These are phyloP conservation scores for Lanistes nyassanus DNA, from an alignment of 1,140 invertebrate species.

Conservation along the genomic window DNA sequence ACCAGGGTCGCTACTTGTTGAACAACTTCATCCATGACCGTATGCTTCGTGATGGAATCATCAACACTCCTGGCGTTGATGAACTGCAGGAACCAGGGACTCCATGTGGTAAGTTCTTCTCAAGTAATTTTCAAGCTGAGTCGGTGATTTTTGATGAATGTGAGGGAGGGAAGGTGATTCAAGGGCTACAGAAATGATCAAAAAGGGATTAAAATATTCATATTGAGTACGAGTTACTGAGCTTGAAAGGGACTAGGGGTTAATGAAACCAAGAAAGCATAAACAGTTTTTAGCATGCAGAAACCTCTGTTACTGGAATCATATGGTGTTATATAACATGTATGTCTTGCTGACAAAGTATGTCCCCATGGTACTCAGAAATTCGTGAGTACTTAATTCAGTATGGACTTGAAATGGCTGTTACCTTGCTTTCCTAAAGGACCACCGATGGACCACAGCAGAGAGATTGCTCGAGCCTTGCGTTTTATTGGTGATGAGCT, in stretches of 20 bases:
- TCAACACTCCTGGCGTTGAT: conserved; percentile 43
- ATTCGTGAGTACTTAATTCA: neutral
- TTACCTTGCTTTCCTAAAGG: conserved; percentile 40
- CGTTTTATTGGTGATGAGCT: conserved; percentile 64
- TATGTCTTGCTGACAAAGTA: no score
- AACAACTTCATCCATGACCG: conserved; percentile 58
- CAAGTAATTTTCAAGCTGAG: no score
- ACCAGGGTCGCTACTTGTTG: conserved; percentile 55
- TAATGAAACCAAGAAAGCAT: no score
- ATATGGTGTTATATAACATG: no score
- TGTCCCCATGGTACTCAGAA: neutral
- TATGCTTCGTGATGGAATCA: conserved; percentile 45
- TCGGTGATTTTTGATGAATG: neutral
- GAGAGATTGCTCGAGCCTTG: conserved; percentile 60
- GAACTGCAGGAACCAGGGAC: conserved; percentile 58
- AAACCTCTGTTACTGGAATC: no score
- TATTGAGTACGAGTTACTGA: no score
- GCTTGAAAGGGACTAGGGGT: no score
- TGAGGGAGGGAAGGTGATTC: neutral
- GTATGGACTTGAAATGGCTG: neutral
- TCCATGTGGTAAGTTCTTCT: conserved; percentile 48
- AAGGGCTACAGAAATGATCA: neutral
- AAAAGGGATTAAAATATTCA: neutral
- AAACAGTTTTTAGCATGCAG: no score
- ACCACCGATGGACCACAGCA: conserved; percentile 58